A percentile compares a stretch with the other conserved stretches of the same genome.
Conservation (phyloP, 2,888 invertebrate species). For the Eurytoma californica region DNA sequence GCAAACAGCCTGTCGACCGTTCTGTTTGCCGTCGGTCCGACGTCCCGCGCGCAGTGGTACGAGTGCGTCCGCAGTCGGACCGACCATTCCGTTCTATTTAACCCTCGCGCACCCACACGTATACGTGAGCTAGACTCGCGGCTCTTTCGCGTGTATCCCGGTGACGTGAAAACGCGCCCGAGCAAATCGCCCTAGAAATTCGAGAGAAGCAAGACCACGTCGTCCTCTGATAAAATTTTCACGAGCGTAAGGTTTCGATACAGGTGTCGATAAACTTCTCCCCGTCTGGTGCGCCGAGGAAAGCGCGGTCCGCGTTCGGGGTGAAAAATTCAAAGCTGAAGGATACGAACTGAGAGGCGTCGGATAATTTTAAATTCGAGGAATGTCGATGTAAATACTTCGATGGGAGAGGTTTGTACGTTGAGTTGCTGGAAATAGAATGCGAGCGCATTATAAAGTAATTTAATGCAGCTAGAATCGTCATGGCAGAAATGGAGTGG, state of each 20-base stretch:
- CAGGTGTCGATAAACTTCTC: neutral
- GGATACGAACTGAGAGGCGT: neutral
- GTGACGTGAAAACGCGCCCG: neutral
- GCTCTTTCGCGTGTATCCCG: neutral
- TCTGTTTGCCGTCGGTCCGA: neutral
- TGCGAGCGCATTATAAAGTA: too few relatives aligned
- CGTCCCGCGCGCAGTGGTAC: neutral
- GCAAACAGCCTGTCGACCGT: neutral
- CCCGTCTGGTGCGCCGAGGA: neutral
- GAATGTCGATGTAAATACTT: neutral
- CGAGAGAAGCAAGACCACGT: neutral
- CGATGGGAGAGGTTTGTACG: too few relatives aligned
- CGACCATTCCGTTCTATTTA: constrained; percentile 42
- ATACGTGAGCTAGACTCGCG: neutral
- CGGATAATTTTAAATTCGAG: neutral
- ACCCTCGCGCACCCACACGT: neutral
- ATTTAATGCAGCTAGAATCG: too few relatives aligned
- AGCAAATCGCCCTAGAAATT: constrained; percentile 24
- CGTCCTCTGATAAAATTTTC: too few relatives aligned
- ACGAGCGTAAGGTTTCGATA: neutral
- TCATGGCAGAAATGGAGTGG: too few relatives aligned
- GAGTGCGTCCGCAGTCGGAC: neutral
- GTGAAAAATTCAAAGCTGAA: neutral
- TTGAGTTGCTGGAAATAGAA: too few relatives aligned
- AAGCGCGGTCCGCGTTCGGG: neutral